These are phyloP conservation scores for Helicoverpa armigera DNA, from an alignment of 1,140 invertebrate species.

Conservation along the genomic window DNA sequence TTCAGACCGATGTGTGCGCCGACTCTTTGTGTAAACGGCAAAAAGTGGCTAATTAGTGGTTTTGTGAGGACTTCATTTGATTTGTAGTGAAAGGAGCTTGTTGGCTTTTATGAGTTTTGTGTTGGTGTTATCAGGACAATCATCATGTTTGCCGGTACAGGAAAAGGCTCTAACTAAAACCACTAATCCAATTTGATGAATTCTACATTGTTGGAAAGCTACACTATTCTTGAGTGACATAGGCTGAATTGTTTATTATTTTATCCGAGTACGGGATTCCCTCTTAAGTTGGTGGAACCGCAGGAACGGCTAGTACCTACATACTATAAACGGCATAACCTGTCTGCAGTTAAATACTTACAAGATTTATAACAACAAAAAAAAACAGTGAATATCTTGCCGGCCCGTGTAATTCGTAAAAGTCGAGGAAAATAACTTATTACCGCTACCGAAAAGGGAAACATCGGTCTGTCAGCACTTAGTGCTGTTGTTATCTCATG, in stretches of 20 bases:
- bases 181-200: too few species aligned
- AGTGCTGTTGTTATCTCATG: neutral
- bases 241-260: too few species aligned
- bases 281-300: too few species aligned
- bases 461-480: neutral
- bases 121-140: neutral
- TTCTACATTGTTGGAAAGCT: too few species aligned
- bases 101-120: neutral
- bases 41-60: constrained; percentile 28
- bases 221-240: too few species aligned
- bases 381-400: neutral
- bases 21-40: constrained; percentile 23
- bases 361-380: neutral
- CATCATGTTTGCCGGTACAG: too few species aligned
- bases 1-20: constrained; percentile 2
- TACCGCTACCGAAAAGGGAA: neutral
- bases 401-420: neutral
- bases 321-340: too few species aligned
- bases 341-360: too few species aligned
- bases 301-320: too few species aligned
- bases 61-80: neutral
- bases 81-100: neutral
- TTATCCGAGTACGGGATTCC: too few species aligned
- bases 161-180: too few species aligned
- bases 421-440: neutral